A percentile compares a stretch with the other conserved stretches of the same genome.
These are phyloP conservation scores for Yoshiicerus persimilis DNA, from an alignment of 1,140 invertebrate species.

Conservation along the genomic window DNA sequence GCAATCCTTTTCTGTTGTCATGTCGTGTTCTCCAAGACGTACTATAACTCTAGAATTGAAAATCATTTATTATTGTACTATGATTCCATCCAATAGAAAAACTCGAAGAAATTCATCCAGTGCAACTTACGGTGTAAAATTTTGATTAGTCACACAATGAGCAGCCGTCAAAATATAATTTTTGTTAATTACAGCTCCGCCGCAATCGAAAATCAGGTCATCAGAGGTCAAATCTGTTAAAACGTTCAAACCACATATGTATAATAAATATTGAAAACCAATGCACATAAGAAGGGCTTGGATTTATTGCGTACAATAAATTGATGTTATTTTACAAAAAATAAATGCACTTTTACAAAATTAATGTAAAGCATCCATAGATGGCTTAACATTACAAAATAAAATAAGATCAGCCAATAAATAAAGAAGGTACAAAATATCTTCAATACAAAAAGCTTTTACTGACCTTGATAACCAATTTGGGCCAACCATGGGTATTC, in stretches of 20 bases:
- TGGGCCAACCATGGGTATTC: slow-evolving; percentile 35
- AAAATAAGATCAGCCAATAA: background rate
- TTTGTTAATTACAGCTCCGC: slow-evolving; percentile 28
- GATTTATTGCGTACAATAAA: no score
- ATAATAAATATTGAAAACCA: no score
- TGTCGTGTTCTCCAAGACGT: slow-evolving; percentile 45
- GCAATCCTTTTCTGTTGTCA: slow-evolving; percentile 29
- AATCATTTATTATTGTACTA: background rate
- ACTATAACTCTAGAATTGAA: slow-evolving; percentile 5
- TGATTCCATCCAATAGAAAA: background rate
- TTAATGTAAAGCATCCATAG: no score
- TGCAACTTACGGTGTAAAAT: background rate
- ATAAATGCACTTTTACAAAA: no score
- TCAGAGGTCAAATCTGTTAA: background rate
- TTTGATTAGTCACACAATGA: slow-evolving; percentile 19
- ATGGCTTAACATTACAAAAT: no score
- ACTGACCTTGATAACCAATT: slow-evolving; percentile 38
- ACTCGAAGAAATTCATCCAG: background rate
- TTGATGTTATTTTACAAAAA: background rate
- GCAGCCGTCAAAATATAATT: slow-evolving; percentile 39
- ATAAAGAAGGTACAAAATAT: no score
- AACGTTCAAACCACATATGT: no score
- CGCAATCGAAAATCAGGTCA: slow-evolving; percentile 26
- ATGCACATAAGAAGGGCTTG: no score
- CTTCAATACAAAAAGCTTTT: no score